Evolutionary conservation across 2,888 invertebrate species (phyloP).

Genomic region (Hydrotaea cyrtoneurina): DNA sequence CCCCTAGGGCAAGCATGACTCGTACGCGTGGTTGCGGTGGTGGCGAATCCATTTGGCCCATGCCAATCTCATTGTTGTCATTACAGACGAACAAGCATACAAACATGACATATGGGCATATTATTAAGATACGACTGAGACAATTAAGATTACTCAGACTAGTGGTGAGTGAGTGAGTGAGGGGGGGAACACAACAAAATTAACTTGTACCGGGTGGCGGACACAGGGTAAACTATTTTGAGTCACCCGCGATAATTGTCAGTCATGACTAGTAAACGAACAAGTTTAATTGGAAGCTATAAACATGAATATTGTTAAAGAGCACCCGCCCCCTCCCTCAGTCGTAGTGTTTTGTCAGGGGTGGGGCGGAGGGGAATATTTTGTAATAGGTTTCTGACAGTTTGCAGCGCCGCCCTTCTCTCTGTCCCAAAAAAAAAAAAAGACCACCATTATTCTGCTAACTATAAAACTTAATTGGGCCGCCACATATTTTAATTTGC

Average conservation of each 20-base stretch:
- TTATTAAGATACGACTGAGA: constrained; percentile 58
- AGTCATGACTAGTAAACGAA: constrained; percentile 21
- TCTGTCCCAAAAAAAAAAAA: too few species aligned
- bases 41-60: not conserved
- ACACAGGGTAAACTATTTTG: constrained; percentile 42
- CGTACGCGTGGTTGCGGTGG: not conserved
- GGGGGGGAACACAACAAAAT: too few species aligned
- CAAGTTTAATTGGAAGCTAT: constrained; percentile 62
- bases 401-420: not conserved
- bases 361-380: not conserved
- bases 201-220: not conserved
- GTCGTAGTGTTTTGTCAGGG: not conserved
- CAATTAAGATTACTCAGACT: constrained; percentile 49
- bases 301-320: constrained; percentile 44
- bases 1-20: not conserved
- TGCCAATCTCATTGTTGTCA: not conserved
- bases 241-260: constrained; percentile 52
- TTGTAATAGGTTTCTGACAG: not conserved
- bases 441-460: not conserved
- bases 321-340: too few species aligned
- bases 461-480: not conserved
- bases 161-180: not conserved
- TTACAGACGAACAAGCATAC: too few species aligned
- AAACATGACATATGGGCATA: constrained; percentile 47
- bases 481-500: too few species aligned